These are phyloP conservation scores for Trichogramma pretiosum DNA, from an alignment of 1,140 invertebrate species.

Conservation along the genomic window DNA sequence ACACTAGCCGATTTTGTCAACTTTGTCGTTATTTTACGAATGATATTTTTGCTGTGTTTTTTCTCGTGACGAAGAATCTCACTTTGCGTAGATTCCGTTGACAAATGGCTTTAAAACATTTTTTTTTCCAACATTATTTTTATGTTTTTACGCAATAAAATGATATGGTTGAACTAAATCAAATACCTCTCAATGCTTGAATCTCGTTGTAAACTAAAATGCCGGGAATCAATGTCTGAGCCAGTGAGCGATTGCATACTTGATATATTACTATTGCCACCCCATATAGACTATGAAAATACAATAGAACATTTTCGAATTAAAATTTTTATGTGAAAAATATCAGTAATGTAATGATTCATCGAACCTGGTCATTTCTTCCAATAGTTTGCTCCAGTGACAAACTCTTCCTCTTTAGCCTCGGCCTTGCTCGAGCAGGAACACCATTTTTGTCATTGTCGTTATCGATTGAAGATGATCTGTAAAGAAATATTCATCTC, in stretches of 20 bases:
- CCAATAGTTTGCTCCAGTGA: conserved; percentile 65
- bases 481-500: conserved; percentile 12
- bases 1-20: conserved; percentile 77
- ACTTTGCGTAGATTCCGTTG: conserved; percentile 75
- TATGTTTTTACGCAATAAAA: too few relatives aligned
- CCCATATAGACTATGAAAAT: conserved; percentile 37
- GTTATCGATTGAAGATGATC: conserved; percentile 40
- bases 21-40: conserved; percentile 70
- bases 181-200: conserved; percentile 68
- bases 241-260: conserved; percentile 69
- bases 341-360: conserved; percentile 18
- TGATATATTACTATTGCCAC: conserved; percentile 68
- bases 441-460: conserved; percentile 37
- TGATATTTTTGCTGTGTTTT: conserved; percentile 72
- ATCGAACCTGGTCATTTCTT: conserved; percentile 50
- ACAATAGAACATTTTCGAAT: background rate
- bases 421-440: conserved; percentile 46
- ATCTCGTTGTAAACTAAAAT: conserved; percentile 53
- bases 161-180: too few relatives aligned
- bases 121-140: too few relatives aligned
- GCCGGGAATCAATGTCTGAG: conserved; percentile 41
- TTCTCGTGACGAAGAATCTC: conserved; percentile 63
- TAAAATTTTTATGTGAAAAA: background rate
- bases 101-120: conserved; percentile 71
- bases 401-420: conserved; percentile 62